phyloP scores from a whole-genome alignment of 2,113 vertebrate species.

The Stictonetta naevosa region DNA sequence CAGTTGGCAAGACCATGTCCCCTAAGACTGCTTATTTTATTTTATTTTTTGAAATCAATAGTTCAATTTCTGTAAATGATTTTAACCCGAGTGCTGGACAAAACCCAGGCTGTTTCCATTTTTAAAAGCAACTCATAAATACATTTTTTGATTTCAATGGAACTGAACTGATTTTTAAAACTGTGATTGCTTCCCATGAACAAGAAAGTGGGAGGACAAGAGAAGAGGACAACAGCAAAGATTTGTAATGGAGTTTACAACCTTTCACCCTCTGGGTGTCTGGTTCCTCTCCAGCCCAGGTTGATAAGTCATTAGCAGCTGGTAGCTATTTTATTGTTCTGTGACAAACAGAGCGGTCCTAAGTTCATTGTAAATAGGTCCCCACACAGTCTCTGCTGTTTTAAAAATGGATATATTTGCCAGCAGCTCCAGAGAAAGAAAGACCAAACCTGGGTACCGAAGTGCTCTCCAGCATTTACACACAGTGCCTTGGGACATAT shows the following conservation, averaged over 20 bases:
- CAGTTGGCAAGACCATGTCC: neutral
- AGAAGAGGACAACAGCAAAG: rapidly evolving
- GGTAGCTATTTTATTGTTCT: neutral
- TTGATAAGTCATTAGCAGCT: conserved; percentile 5
- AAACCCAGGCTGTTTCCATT: neutral
- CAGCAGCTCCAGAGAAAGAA: neutral
- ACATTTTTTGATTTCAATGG: neutral
- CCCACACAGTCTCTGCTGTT: neutral
- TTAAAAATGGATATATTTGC: neutral
- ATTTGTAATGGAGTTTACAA: neutral
- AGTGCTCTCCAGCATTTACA: neutral
- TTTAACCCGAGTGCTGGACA: neutral
- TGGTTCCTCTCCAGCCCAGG: neutral
- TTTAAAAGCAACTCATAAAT: neutral
- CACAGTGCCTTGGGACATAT: rapidly evolving
- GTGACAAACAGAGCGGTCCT: neutral
- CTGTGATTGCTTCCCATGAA: neutral
- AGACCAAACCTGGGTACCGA: neutral
- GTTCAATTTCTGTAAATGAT: neutral
- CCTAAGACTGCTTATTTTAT: neutral
- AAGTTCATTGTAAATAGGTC: neutral
- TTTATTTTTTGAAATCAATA: neutral
- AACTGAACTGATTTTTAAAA: conserved; percentile 6
- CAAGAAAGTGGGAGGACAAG: neutral
- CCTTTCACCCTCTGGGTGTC: conserved; percentile 7